Conservation (phyloP, 2,113 vertebrate species). For the Passer domesticus region DNA sequence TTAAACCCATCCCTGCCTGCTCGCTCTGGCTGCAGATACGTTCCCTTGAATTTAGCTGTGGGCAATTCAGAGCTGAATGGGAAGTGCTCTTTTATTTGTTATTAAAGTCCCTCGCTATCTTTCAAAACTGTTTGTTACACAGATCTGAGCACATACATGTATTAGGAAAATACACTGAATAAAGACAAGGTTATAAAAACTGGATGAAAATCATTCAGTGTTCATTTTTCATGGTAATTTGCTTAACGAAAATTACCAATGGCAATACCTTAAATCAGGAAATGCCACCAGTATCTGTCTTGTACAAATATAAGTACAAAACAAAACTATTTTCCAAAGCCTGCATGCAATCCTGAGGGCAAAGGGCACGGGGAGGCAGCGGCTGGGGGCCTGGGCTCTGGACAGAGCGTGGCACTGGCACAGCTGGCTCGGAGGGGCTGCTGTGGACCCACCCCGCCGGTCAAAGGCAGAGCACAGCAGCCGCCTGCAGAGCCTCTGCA, state of each 20-base stretch:
- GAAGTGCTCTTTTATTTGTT: conserved; percentile 70
- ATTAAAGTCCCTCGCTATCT: conserved; percentile 58
- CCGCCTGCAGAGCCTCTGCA: background rate
- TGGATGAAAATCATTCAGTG: background rate
- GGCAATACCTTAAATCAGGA: background rate
- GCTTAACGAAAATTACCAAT: background rate
- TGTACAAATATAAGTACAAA: background rate
- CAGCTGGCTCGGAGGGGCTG: rapidly evolving
- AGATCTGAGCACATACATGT: background rate
- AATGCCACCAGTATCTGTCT: background rate
- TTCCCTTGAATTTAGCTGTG: conserved; percentile 66
- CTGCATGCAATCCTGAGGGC: background rate
- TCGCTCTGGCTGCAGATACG: conserved; percentile 17
- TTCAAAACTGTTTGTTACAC: conserved; percentile 32
- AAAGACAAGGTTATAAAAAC: conserved; percentile 10
- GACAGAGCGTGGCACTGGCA: rapidly evolving
- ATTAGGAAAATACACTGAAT: conserved; percentile 25
- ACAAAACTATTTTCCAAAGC: background rate
- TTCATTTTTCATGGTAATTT: background rate
- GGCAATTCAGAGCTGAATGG: conserved; percentile 61
- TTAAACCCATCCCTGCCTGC: conserved; percentile 62
- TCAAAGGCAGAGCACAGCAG: background rate
- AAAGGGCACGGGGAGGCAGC: background rate
- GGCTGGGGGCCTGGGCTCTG: background rate
- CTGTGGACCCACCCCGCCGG: rapidly evolving